These are phyloP conservation scores for Phenganax stokvisi DNA, from an alignment of 92 coral and sea anemone genomes.

Conservation along the genomic window DNA sequence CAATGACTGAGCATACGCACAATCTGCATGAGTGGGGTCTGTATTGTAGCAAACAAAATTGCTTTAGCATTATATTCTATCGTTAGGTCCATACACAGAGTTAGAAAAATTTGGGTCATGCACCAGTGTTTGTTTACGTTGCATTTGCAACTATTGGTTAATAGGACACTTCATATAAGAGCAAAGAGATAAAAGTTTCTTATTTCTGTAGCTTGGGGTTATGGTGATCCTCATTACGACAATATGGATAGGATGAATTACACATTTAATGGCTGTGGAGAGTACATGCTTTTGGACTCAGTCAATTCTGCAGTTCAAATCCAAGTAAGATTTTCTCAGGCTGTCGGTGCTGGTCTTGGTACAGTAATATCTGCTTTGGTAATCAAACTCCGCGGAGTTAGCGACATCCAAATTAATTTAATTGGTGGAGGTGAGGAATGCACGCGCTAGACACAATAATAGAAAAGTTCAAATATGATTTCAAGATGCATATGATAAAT, in stretches of 20 bases:
- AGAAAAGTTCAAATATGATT: too few species aligned
- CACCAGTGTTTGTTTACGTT: too few species aligned
- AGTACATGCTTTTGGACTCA: slow-evolving; percentile 12
- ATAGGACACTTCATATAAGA: neutral
- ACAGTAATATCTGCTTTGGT: slow-evolving; percentile 21
- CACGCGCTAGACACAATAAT: too few species aligned
- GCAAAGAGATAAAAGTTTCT: neutral
- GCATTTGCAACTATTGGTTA: too few species aligned
- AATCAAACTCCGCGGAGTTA: slow-evolving; percentile 5
- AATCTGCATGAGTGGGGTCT: neutral
- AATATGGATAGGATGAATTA: slow-evolving; percentile 24
- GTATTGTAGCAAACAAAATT: too few species aligned
- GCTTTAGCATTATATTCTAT: too few species aligned
- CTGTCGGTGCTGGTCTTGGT: slow-evolving; percentile 11
- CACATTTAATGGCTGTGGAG: slow-evolving; percentile 31
- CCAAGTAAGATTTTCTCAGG: slow-evolving; percentile 16
- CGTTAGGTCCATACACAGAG: too few species aligned
- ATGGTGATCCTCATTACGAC: slow-evolving; percentile 30
- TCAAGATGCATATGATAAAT: too few species aligned
- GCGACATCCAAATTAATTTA: neutral
- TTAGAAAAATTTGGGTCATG: too few species aligned
- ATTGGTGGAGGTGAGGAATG: too few species aligned
- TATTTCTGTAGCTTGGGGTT: slow-evolving; percentile 9
- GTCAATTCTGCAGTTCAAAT: neutral
- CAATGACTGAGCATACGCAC: neutral